These are phyloP conservation scores for Dioctria linearis DNA, from an alignment of 2,888 invertebrate genomes.

Conservation along the genomic window DNA sequence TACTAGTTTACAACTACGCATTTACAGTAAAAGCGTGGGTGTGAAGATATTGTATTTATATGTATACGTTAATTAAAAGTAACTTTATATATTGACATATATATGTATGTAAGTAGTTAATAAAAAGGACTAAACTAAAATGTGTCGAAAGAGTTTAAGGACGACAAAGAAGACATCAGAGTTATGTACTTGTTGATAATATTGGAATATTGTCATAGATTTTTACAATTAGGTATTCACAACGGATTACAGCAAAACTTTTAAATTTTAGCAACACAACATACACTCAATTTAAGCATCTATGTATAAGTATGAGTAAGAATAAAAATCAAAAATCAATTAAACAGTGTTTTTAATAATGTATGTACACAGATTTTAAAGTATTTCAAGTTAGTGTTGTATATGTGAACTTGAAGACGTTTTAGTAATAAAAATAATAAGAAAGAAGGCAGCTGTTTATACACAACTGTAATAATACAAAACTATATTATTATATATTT, in stretches of 20 bases:
- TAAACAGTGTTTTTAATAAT: neutral
- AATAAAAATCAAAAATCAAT: slow-evolving; percentile 2
- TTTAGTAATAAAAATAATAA: neutral
- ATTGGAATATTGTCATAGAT: neutral
- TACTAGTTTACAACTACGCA: neutral
- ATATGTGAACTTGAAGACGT: slow-evolving; percentile 9
- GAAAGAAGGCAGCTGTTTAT: slow-evolving; percentile 41
- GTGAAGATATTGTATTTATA: no score
- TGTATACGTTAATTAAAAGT: no score
- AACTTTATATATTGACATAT: no score
- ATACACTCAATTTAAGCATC: slow-evolving; percentile 46
- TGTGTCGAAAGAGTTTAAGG: neutral
- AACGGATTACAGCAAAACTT: neutral
- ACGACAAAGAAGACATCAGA: slow-evolving; percentile 57
- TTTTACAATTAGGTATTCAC: slow-evolving; percentile 2
- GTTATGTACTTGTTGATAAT: slow-evolving; percentile 10
- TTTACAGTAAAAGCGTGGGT: no score
- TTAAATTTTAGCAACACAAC: slow-evolving; percentile 52
- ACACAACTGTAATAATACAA: slow-evolving; percentile 47
- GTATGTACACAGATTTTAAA: slow-evolving; percentile 42
- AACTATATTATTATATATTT: neutral
- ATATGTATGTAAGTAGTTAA: no score
- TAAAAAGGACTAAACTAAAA: neutral
- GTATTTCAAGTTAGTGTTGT: neutral
- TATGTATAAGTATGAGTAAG: neutral